Base-by-base conservation (phyloP, 1,140 invertebrate species). In the Euura saliciscinereae region DNA sequence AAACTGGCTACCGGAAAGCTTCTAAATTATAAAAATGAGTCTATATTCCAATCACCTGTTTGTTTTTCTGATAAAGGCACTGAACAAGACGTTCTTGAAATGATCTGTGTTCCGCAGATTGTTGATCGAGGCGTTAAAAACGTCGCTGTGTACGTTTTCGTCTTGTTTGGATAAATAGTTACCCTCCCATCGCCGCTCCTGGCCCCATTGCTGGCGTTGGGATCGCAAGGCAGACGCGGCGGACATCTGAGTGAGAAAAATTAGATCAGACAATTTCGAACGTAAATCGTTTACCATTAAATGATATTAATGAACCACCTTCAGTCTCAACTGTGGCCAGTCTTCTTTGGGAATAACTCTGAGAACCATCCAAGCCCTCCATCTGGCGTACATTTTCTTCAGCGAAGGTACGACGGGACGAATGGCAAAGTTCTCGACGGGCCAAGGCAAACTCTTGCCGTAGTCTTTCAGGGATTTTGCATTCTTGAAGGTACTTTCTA, bases 291-390 rank as follows among this genome's bases (percentile, higher is more conserved):
- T 28, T 28, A 28, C 28, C 28, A 28, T 28, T 28, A 28, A 28
- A 28, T 28, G 1, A 28, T 67, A n/a, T 66, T 76, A 68, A 78
- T 43, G 80, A 77, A 93, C 28, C 28, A 28, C 90, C 89, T 97
- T 94, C 42, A 93, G 80, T 73, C 90, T 86, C 66, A 98, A 89
- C 82, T 96, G 93, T 1, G 96, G 94, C 95, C 96, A 96, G 81
- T 98, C 95, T 72, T 90, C 91, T 71, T 89, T 89, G 1, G 96
- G 96, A 76, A 97, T 92, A 68, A 91, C 91, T 76, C 90, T 90
- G 1, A 99, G 89, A 65, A 97, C 92, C 91, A 97, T 97, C 86
- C 90, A 94, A 2, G 95, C 97, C 65, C 95, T 86, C 98, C 98
- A 99, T 76, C 94, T 90, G 2, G 90, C 88, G 81, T 90, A 92